These are phyloP conservation scores for Mungos mungo DNA, from an alignment of 2,113 vertebrate species.

Conservation along the genomic window DNA sequence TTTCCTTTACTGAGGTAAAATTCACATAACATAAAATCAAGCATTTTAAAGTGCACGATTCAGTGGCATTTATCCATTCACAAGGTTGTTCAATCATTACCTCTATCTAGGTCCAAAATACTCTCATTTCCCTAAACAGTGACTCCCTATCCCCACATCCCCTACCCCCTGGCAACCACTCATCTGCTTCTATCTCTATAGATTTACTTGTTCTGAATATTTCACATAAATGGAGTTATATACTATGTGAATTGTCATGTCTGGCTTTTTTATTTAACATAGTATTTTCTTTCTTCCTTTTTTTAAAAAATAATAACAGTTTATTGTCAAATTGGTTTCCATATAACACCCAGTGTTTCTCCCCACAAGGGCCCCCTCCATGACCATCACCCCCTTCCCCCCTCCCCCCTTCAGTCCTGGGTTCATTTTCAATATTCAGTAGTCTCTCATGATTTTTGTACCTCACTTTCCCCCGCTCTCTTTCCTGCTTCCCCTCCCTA, in stretches of 20 bases:
- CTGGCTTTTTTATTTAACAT: background rate
- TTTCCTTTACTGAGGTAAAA: background rate
- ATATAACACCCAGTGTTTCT: no score
- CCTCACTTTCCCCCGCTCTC: no score
- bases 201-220: background rate
- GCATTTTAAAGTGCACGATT: background rate
- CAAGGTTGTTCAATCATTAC: background rate
- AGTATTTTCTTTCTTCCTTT: background rate
- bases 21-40: constrained; percentile 5
- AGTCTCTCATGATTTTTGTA: no score
- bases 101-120: background rate
- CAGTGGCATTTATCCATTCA: background rate
- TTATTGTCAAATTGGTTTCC: no score
- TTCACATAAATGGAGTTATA: background rate
- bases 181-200: background rate
- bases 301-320: no score
- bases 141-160: background rate
- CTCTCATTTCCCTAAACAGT: background rate
- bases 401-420: no score
- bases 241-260: background rate
- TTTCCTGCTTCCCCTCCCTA: no score
- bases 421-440: no score
- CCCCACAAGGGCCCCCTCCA: no score
- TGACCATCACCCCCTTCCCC: no score
- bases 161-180: background rate